Evolutionary conservation across 2,797 vertebrate genomes (phyloP).

Genomic region (Tokudaia tokunoshimensis): DNA sequence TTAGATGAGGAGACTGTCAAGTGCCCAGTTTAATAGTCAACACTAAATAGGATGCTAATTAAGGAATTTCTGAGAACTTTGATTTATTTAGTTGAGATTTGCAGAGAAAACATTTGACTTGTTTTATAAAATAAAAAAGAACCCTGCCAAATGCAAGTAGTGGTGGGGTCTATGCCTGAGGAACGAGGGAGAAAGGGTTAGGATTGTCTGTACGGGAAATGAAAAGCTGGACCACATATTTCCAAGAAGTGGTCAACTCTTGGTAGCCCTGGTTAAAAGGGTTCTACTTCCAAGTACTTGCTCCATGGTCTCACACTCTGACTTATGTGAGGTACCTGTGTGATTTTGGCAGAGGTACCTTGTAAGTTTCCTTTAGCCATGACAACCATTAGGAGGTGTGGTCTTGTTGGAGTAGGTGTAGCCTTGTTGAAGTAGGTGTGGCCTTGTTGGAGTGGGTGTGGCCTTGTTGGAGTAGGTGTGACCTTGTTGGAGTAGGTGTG

Average conservation of each 20-base stretch:
- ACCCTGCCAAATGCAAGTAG: neutral
- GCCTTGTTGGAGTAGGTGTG: too few species aligned
- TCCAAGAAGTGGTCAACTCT: neutral
- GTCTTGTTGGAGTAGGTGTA: too few species aligned
- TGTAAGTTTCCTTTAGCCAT: neutral
- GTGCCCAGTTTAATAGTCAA: neutral
- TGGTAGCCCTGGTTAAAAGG: neutral
- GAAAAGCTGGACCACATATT: neutral
- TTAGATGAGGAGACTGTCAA: slow-evolving; percentile 14
- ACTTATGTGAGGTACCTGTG: neutral
- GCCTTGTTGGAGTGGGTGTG: too few species aligned
- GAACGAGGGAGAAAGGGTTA: neutral
- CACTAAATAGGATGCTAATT: slow-evolving; percentile 8
- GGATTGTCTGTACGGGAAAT: neutral
- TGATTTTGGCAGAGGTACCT: neutral
- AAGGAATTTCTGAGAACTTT: slow-evolving; percentile 21
- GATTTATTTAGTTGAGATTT: slow-evolving; percentile 25
- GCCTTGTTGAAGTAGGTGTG: too few species aligned
- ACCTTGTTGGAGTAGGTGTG: too few species aligned
- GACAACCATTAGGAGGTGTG: neutral
- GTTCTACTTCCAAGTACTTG: slow-evolving; percentile 19
- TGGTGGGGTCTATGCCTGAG: neutral
- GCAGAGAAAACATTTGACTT: slow-evolving; percentile 10
- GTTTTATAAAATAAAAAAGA: slow-evolving; percentile 40
- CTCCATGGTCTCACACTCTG: neutral